Conservation (phyloP, 2,113 vertebrate species). For the Anhinga rufa region DNA sequence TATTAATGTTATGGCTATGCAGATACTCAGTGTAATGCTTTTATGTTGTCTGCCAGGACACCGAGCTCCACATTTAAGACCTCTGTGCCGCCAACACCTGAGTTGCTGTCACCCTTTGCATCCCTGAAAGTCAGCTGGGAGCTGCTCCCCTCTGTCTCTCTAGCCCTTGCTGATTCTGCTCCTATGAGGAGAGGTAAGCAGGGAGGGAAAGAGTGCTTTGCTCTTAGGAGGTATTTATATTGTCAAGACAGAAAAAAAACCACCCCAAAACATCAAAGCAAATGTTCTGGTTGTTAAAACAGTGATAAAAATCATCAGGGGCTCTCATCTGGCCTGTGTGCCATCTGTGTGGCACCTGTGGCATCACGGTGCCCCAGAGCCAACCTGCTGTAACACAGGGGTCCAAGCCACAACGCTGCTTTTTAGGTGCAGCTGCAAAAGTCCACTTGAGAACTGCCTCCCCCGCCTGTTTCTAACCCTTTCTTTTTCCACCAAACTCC, state of each 20-base stretch:
- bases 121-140: background rate
- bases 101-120: background rate
- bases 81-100: background rate
- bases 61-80: background rate
- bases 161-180: background rate
- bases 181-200: background rate
- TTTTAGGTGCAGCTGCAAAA: background rate
- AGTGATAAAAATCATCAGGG: background rate
- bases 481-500: background rate
- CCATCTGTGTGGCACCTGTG: background rate
- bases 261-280: background rate
- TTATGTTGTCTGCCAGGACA: background rate
- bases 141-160: background rate
- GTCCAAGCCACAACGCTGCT: accelerated
- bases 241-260: background rate
- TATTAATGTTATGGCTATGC: background rate
- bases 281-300: background rate
- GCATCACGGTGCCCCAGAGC: accelerated
- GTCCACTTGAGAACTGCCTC: background rate
- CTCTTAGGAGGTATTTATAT: background rate
- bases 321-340: background rate
- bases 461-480: background rate
- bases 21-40: background rate
- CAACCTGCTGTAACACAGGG: background rate
- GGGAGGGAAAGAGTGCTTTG: background rate